These are phyloP conservation scores for Littorina saxatilis DNA, from an alignment of 1,140 invertebrate species.

Conservation along the genomic window DNA sequence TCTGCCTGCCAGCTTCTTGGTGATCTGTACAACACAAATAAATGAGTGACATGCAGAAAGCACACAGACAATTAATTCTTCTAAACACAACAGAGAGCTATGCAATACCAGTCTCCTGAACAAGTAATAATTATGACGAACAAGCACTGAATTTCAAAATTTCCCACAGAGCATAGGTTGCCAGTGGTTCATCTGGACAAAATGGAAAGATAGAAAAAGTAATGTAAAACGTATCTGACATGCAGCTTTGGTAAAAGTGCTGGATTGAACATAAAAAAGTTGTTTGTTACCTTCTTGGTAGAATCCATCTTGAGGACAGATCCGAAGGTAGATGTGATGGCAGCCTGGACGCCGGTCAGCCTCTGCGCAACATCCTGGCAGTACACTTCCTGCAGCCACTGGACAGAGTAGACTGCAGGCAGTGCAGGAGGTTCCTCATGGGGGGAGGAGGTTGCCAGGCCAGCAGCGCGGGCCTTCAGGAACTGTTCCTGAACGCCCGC, in stretches of 20 bases:
- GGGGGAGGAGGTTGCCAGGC: no score
- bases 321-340: conserved; percentile 55
- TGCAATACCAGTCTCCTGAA: not conserved
- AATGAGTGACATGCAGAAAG: not conserved
- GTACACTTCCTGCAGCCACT: conserved; percentile 54
- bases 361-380: conserved; percentile 46
- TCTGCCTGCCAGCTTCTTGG: conserved; percentile 43
- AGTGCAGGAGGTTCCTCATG: no score
- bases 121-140: no score
- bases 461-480: no score
- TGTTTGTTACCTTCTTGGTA: not conserved
- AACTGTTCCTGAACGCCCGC: no score
- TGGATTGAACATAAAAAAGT: not conserved
- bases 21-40: conserved; percentile 32
- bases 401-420: conserved; percentile 34
- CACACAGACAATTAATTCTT: not conserved
- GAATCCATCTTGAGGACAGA: conserved; percentile 5
- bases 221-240: no score
- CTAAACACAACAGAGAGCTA: not conserved
- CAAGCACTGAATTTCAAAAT: no score
- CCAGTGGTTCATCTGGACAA: no score
- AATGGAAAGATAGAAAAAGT: no score
- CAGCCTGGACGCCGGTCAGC: conserved; percentile 47
- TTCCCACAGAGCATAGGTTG: no score
- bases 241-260: not conserved